phyloP scores from a whole-genome alignment of 1,140 invertebrate genomes.

The Cotesia glomerata region DNA sequence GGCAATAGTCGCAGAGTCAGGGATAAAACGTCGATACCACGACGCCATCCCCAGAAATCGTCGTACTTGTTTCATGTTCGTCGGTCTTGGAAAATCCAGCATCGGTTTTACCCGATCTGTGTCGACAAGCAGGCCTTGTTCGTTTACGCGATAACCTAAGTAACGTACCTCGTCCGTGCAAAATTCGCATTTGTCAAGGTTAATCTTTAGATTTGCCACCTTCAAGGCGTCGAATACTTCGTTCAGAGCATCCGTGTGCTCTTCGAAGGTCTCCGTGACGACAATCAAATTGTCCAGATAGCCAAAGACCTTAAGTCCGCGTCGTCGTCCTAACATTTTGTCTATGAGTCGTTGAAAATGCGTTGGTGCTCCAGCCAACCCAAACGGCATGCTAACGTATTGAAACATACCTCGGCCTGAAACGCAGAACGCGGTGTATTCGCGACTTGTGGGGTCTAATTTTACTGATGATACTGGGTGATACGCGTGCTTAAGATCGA shows the following conservation, averaged over 20 bases:
- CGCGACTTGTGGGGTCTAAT: too few relatives aligned
- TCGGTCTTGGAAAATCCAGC: constrained; percentile 3
- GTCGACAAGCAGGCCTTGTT: background rate
- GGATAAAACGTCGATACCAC: constrained; percentile 43
- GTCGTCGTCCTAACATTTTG: too few relatives aligned
- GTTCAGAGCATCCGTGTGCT: background rate
- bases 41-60: constrained; percentile 12
- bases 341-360: too few relatives aligned
- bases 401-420: too few relatives aligned
- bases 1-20: constrained; percentile 43
- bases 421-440: too few relatives aligned
- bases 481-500: too few relatives aligned
- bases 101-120: constrained; percentile 32
- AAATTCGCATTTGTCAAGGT: constrained; percentile 29
- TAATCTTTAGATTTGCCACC: constrained; percentile 13
- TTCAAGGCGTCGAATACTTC: constrained; percentile 44
- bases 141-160: constrained; percentile 27
- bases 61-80: too few relatives aligned
- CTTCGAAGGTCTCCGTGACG: background rate
- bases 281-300: background rate
- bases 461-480: too few relatives aligned
- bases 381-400: too few relatives aligned
- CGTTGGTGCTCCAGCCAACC: too few relatives aligned
- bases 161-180: constrained; percentile 6
- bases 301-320: too few relatives aligned